A percentile compares a stretch with the other conserved stretches of the same genome.
phyloP scores from a whole-genome alignment of 2,888 invertebrate species.

The Portevinia maculata region DNA sequence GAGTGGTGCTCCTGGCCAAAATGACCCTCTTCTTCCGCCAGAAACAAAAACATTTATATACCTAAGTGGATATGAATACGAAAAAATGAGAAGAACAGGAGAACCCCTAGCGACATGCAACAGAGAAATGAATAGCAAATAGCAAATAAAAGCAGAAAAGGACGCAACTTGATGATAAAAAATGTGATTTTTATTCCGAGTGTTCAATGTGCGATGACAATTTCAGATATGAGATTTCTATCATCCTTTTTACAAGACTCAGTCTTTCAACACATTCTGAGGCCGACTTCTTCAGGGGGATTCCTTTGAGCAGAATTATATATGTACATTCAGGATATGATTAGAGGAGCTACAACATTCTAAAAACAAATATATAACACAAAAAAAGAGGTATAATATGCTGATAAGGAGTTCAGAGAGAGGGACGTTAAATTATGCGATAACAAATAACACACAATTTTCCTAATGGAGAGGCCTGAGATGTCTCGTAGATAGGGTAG shows the following conservation, averaged over 20 bases:
- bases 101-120: conserved; percentile 58
- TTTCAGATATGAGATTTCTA: conserved; percentile 73
- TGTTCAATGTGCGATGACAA: conserved; percentile 74
- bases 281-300: conserved; percentile 13
- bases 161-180: conserved; percentile 70
- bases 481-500: conserved; percentile 40
- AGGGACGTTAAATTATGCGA: conserved; percentile 65
- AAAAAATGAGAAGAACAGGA: conserved; percentile 21
- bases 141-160: conserved; percentile 31
- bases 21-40: conserved; percentile 56
- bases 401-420: conserved; percentile 5
- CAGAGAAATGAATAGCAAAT: conserved; percentile 53
- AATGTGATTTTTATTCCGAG: conserved; percentile 74
- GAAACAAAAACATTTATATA: conserved; percentile 59
- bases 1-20: conserved; percentile 36
- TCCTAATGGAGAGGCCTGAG: conserved; percentile 49
- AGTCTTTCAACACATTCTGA: conserved; percentile 47
- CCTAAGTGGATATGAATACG: conserved; percentile 70
- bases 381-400: conserved; percentile 5
- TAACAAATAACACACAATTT: conserved; percentile 68
- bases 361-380: conserved; percentile 57
- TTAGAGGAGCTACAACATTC: conserved; percentile 35
- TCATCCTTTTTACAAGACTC: conserved; percentile 65
- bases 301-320: conserved; percentile 11
- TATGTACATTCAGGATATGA: conserved; percentile 28